Percentiles rank a stretch among this genome's conserved stretches.
Evolutionary conservation across 2,888 invertebrate species (phyloP).

Genomic region (Celastrina argiolus): DNA sequence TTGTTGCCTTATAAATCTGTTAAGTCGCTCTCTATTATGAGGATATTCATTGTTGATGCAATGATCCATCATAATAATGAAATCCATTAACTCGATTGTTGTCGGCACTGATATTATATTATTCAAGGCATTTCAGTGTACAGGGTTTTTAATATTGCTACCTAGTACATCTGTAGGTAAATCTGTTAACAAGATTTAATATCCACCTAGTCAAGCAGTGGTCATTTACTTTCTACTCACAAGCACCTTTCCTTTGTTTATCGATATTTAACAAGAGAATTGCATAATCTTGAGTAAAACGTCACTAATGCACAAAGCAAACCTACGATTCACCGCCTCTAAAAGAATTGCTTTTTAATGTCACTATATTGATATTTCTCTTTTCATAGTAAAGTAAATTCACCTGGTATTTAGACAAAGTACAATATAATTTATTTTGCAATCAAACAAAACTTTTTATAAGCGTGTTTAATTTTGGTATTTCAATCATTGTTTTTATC

Average conservation of each 20-base stretch:
- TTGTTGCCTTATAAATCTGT: constrained; percentile 68
- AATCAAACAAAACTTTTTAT: not conserved
- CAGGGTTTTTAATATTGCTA: not conserved
- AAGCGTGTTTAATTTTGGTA: not conserved
- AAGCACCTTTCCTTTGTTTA: not conserved
- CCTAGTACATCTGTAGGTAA: not conserved
- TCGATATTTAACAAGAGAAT: too few relatives aligned
- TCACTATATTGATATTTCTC: too few relatives aligned
- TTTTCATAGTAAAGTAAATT: too few relatives aligned
- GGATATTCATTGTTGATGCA: constrained; percentile 54
- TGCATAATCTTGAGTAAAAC: too few relatives aligned
- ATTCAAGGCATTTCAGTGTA: not conserved
- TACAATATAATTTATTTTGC: not conserved
- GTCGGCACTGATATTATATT: constrained; percentile 2
- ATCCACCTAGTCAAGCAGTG: too few relatives aligned
- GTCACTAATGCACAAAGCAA: not conserved
- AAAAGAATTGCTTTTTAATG: too few relatives aligned
- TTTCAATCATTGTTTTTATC: constrained; percentile 6
- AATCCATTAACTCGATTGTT: constrained; percentile 1
- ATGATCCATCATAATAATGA: constrained; percentile 37
- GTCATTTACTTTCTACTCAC: not conserved
- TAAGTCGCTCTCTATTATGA: constrained; percentile 53
- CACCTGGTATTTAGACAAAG: not conserved
- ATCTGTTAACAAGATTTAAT: not conserved
- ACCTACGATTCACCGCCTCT: not conserved